Conservation (phyloP, 2,113 vertebrate species). For the Albula glossodonta region DNA sequence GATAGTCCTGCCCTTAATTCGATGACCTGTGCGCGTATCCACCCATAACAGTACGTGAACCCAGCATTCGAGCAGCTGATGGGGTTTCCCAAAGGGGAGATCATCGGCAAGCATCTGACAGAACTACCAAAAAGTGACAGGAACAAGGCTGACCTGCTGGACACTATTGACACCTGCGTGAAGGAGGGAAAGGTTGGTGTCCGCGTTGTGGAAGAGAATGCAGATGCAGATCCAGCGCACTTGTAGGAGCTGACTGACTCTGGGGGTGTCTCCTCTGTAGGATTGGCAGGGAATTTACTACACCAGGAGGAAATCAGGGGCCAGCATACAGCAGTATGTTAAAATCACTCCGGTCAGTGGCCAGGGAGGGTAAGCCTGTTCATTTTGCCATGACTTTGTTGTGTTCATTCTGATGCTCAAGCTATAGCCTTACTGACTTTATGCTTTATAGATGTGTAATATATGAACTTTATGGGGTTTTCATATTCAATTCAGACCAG, state of each 20-base stretch:
- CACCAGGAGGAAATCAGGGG: slow-evolving; percentile 86
- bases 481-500: too few species aligned
- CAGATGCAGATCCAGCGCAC: too few species aligned
- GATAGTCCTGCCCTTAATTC: background rate
- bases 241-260: too few species aligned
- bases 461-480: too few species aligned
- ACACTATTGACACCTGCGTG: slow-evolving; percentile 89
- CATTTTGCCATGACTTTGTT: too few species aligned
- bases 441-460: too few species aligned
- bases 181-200: slow-evolving; percentile 88
- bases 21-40: background rate
- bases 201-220: too few species aligned
- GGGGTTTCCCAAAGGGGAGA: slow-evolving; percentile 88
- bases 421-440: too few species aligned
- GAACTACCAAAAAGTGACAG: slow-evolving; percentile 89
- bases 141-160: slow-evolving; percentile 84
- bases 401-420: too few species aligned
- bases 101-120: slow-evolving; percentile 89
- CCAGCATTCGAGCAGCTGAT: slow-evolving; percentile 95
- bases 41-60: slow-evolving; percentile 83
- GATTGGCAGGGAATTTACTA: slow-evolving; percentile 96
- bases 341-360: slow-evolving; percentile 89
- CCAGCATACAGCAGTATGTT: slow-evolving; percentile 89
- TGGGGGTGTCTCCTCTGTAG: slow-evolving; percentile 55
- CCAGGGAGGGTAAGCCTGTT: slow-evolving; percentile 87